These are phyloP conservation scores for Mixornis gularis DNA, from an alignment of 2,113 vertebrate genomes.

Conservation along the genomic window DNA sequence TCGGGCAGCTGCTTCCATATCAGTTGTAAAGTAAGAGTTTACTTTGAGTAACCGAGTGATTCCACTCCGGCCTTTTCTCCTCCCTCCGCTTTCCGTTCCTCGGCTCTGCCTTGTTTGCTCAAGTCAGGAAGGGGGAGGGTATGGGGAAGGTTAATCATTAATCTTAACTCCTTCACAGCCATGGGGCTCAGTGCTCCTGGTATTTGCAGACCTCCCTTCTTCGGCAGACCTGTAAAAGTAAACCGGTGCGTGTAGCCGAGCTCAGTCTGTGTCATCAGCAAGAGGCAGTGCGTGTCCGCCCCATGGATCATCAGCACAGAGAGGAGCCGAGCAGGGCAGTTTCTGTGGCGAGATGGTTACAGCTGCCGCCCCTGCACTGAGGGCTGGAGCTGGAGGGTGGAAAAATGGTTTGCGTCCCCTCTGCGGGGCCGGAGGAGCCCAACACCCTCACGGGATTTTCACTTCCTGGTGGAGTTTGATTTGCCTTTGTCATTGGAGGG, in stretches of 20 bases:
- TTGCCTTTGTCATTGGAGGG: slow-evolving; percentile 42
- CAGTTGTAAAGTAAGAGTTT: background rate
- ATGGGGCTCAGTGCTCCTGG: background rate
- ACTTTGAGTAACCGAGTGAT: background rate
- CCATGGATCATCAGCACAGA: fast-evolving
- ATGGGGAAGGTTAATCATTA: slow-evolving; percentile 56
- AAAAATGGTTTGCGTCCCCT: background rate
- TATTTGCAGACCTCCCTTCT: background rate
- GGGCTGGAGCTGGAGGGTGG: background rate
- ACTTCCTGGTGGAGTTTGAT: slow-evolving; percentile 35
- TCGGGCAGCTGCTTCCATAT: background rate
- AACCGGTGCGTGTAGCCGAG: background rate
- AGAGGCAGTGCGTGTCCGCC: background rate
- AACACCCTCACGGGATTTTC: background rate
- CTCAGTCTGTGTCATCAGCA: background rate
- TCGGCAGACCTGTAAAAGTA: background rate
- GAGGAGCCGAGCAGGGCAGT: background rate
- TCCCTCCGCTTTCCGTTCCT: slow-evolving; percentile 31
- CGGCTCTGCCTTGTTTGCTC: slow-evolving; percentile 30
- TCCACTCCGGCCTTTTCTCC: background rate
- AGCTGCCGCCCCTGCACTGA: background rate
- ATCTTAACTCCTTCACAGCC: slow-evolving; percentile 52
- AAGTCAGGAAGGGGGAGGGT: slow-evolving; percentile 58
- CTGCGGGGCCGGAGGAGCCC: background rate
- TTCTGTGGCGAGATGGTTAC: background rate